Evolutionary conservation across 2,113 vertebrate species (phyloP).

Genomic region (Stigmatopora argus): DNA sequence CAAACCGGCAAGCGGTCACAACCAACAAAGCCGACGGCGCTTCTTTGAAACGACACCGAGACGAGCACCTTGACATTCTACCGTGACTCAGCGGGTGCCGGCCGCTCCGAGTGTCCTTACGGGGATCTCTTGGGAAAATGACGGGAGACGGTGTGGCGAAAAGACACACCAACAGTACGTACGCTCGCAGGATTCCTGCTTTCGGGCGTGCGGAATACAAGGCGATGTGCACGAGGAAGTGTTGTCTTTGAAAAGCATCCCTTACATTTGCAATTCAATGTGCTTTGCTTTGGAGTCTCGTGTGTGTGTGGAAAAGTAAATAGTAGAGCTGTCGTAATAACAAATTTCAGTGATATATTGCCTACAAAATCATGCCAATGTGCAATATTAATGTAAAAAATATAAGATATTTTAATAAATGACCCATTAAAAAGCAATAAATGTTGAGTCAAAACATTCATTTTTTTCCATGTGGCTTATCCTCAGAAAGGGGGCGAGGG

Average conservation of each 20-base stretch:
- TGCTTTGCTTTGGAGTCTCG: background rate
- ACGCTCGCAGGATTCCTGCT: background rate
- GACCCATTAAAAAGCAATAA: no score
- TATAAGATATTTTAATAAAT: no score
- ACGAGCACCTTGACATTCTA: conserved; percentile 32
- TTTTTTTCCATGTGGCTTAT: no score
- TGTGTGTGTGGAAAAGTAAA: background rate
- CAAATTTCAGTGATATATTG: no score
- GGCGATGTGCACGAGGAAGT: no score
- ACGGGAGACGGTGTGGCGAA: conserved; percentile 5
- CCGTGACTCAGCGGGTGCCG: conserved; percentile 52
- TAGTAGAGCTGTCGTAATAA: no score
- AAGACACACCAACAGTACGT: background rate
- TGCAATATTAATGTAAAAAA: no score
- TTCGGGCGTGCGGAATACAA: conserved; percentile 1
- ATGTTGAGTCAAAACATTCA: no score
- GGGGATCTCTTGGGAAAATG: conserved; percentile 36
- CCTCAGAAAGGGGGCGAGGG: no score
- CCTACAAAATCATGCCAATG: no score
- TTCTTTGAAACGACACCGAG: background rate
- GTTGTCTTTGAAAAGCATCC: background rate
- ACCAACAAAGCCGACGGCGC: background rate
- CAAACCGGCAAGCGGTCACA: background rate
- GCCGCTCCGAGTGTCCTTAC: conserved; percentile 41
- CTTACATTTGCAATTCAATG: background rate